Conservation (phyloP, 1,140 invertebrate genomes). For the Heliconius melpomene region DNA sequence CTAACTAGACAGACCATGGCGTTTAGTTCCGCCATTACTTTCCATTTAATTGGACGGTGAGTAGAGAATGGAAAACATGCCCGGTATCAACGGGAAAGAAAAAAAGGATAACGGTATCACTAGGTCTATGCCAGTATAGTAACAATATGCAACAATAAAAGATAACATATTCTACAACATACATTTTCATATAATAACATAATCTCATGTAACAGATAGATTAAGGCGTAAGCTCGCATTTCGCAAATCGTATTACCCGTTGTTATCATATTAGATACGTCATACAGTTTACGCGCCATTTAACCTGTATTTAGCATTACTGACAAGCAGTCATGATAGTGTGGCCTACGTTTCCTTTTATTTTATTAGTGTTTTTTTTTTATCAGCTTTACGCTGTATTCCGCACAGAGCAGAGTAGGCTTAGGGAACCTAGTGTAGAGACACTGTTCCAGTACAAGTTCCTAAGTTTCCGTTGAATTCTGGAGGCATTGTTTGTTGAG, state of each 20-base stretch:
- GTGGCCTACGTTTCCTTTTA: neutral
- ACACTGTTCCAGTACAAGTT: neutral
- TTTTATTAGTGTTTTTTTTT: neutral
- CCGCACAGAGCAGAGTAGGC: neutral
- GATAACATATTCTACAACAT: neutral
- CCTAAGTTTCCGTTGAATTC: too few species aligned
- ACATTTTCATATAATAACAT: neutral
- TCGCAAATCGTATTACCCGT: constrained; percentile 1
- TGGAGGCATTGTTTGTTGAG: too few species aligned
- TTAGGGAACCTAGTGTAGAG: neutral
- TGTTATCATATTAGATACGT: neutral
- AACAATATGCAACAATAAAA: neutral
- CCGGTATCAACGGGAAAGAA: too few species aligned
- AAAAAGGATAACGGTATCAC: too few species aligned
- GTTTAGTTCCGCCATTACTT: too few species aligned
- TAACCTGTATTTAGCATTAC: neutral
- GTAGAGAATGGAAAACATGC: too few species aligned
- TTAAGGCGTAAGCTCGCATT: neutral
- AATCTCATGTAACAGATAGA: neutral
- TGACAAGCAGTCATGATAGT: neutral
- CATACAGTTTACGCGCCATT: neutral
- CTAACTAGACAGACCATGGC: too few species aligned
- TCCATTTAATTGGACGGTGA: too few species aligned
- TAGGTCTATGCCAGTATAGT: too few species aligned
- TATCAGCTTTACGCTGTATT: neutral